Evolutionary conservation across 2,113 vertebrate species (phyloP), one percentile per base, ranked within the genome.

Genomic region (Melanocharis versteri): DNA sequence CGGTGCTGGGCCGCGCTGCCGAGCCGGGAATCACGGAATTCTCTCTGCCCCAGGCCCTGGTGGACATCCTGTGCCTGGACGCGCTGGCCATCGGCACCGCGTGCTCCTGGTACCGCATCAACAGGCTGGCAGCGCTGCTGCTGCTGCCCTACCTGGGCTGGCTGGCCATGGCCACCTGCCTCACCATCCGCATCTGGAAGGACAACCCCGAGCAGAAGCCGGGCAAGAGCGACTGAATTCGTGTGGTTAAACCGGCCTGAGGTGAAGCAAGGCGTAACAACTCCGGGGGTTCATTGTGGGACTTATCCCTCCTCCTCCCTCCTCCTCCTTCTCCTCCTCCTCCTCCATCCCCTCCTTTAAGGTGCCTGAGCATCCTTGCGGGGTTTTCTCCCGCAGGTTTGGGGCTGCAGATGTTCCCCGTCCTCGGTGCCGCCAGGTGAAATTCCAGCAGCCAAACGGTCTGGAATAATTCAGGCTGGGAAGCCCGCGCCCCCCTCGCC

Each of bases 141-240:
- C 94, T 99, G 98, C 93, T 97, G 58, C 99, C 99, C 8, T 99
- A 99, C 97, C 94, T 99, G 95, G 94, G 98, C 89, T 99, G 99
- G 99, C 97, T 99, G 90, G 98, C 98, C 64, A 89, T 99, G 80
- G 98, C 98, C 7, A 96, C 98, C 13, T 91, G 96, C 53, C 98
- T 99, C 44, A 98, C 97, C 87, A 98, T 98, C 95, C 95, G 94
- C 97, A 97, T 99, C 93, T 99, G 99, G 99, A 99, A 91, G 89
- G 98, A 99, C 96, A 99, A 99, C 97, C 97, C 98, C 2, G 96
- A 98, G 71, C 79, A 77, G 2, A 82, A 56, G 96, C 40, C 87
- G 42, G 97, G 11, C 2, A 96, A 95, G 66, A 81, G 69, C 0
- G 47, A 89, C 50, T 97, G 40, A 71, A 65, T 35, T 19, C 5